Percentiles rank a stretch among this genome's conserved stretches.
Conservation (phyloP, 2,888 invertebrate genomes). For the Philereme vetulata region DNA sequence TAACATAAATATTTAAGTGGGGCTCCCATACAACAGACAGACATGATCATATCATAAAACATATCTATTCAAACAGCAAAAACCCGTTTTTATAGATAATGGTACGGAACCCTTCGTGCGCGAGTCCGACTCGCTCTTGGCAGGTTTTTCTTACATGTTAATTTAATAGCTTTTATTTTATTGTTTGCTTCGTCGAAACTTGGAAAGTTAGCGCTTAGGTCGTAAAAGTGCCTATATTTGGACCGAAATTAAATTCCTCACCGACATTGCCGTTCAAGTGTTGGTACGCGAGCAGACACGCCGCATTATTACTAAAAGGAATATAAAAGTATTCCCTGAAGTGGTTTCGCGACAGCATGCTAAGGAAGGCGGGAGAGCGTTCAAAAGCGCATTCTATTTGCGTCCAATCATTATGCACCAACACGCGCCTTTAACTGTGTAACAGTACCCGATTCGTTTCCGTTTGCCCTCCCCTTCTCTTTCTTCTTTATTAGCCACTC, state of each 20-base stretch:
- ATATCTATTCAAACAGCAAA: no score
- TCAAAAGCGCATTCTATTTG: conserved; percentile 73
- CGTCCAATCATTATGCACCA: conserved; percentile 77
- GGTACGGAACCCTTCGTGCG: no score
- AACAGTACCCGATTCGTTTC: conserved; percentile 77
- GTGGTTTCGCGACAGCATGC: conserved; percentile 73
- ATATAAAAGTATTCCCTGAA: conserved; percentile 67
- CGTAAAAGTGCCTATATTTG: conserved; percentile 41
- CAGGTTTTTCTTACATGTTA: no score
- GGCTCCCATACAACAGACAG: no score
- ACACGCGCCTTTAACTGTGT: conserved; percentile 78
- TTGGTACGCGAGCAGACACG: conserved; percentile 40
- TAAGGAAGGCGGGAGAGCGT: conserved; percentile 56
- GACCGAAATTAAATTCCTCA: conserved; percentile 42
- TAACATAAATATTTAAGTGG: no score
- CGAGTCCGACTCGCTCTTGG: no score
- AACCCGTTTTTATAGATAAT: no score
- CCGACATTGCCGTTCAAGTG: conserved; percentile 46
- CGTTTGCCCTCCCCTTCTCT: conserved; percentile 65
- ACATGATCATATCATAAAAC: no score
- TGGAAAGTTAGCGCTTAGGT: conserved; percentile 33
- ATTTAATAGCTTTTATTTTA: conserved; percentile 27
- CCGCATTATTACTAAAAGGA: conserved; percentile 55
- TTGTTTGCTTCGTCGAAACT: conserved; percentile 31
- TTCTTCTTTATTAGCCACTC: conserved; percentile 60